These are phyloP conservation scores for Trissolcus basalis DNA, from an alignment of 1,140 invertebrate genomes.

Conservation along the genomic window DNA sequence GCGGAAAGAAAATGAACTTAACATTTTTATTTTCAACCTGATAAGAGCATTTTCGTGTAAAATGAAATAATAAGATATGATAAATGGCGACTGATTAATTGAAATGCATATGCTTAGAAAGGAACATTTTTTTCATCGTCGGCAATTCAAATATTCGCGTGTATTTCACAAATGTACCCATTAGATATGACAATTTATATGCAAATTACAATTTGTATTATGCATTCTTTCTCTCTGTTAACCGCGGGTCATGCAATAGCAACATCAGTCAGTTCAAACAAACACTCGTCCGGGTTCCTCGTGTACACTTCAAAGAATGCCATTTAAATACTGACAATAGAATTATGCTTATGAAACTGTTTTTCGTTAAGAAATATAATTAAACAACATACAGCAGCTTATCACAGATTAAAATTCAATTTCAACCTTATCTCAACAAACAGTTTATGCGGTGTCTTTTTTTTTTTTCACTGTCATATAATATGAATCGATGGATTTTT, in stretches of 20 bases:
- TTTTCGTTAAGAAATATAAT: conserved; percentile 11
- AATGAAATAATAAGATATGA: too few species aligned
- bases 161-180: conserved; percentile 34
- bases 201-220: conserved; percentile 44
- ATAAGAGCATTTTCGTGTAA: too few species aligned
- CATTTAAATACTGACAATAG: too few species aligned
- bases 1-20: too few species aligned
- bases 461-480: not conserved
- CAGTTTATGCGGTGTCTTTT: not conserved
- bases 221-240: conserved; percentile 30
- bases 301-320: conserved; percentile 5
- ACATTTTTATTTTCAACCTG: too few species aligned
- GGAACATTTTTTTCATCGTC: conserved; percentile 12
- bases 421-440: not conserved
- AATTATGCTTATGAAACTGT: conserved; percentile 36
- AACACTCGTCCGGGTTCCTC: conserved; percentile 28
- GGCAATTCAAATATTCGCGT: conserved; percentile 19
- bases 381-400: too few species aligned
- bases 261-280: conserved; percentile 37
- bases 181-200: conserved; percentile 33
- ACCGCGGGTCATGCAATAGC: conserved; percentile 35
- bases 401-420: not conserved
- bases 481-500: not conserved
- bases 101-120: conserved; percentile 9
- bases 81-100: conserved; percentile 6